These are phyloP conservation scores for Drosophila nasuta DNA, from an alignment of 1,140 invertebrate genomes.

Conservation along the genomic window DNA sequence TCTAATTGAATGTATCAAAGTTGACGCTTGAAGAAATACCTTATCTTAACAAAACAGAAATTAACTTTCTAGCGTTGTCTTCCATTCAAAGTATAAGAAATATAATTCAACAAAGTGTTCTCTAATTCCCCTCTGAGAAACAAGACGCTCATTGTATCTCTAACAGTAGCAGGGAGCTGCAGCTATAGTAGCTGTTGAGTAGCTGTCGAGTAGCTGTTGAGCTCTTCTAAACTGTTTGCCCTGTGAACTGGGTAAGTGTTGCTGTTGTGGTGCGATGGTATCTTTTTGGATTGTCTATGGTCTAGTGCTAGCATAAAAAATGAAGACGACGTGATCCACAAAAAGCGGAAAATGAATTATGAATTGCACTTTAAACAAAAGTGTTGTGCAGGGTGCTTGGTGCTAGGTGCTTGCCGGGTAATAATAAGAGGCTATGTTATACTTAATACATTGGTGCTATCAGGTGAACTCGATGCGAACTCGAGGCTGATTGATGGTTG, in stretches of 20 bases:
- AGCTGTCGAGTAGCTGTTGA: constrained; percentile 6
- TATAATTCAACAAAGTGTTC: not conserved
- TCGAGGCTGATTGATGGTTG: constrained; percentile 74
- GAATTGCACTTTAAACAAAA: constrained; percentile 58
- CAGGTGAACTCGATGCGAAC: constrained; percentile 16
- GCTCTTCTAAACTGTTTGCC: not conserved
- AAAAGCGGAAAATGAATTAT: constrained; percentile 72
- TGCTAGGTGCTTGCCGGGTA: not conserved
- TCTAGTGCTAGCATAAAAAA: constrained; percentile 61
- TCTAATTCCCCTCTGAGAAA: not conserved
- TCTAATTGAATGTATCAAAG: no score
- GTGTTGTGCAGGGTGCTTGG: constrained; percentile 15
- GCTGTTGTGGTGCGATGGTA: constrained; percentile 14
- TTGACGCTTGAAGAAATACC: no score
- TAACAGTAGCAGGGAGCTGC: not conserved
- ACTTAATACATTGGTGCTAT: constrained; percentile 58
- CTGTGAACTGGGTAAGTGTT: not conserved
- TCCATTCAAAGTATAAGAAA: not conserved
- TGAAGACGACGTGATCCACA: constrained; percentile 67
- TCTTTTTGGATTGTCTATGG: constrained; percentile 57
- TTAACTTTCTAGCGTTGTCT: not conserved
- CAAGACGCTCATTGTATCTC: not conserved
- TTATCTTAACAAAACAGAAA: not conserved
- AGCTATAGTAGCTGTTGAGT: constrained; percentile 1
- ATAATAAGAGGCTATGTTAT: no score